Evolutionary conservation across 1,140 invertebrate genomes (phyloP).

Genomic region (Anastrepha ludens): DNA sequence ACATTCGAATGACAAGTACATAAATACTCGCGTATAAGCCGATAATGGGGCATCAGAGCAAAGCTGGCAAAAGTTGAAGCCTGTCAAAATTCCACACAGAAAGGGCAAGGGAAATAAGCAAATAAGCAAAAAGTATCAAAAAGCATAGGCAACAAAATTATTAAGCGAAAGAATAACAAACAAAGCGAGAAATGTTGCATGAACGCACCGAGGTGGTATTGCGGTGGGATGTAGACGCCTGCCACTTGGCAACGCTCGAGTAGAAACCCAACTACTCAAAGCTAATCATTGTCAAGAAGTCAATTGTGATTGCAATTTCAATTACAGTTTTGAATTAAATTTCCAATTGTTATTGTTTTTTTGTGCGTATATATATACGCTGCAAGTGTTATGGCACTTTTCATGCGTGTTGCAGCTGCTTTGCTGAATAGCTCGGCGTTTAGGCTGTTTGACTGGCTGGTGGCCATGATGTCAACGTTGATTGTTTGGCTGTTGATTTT

Average conservation of each 20-base stretch:
- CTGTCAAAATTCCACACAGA: conserved; percentile 41
- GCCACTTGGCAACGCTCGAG: conserved; percentile 10
- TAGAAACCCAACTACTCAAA: conserved; percentile 20
- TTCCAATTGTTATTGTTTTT: conserved; percentile 34
- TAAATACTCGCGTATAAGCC: conserved; percentile 19
- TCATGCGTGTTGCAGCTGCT: conserved; percentile 16
- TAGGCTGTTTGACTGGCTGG: neutral
- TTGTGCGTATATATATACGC: neutral
- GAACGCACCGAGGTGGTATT: conserved; percentile 14
- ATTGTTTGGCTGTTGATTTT: conserved; percentile 37
- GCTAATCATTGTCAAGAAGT: conserved; percentile 52
- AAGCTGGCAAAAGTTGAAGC: conserved; percentile 3
- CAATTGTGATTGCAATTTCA: conserved; percentile 50
- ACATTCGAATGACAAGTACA: neutral
- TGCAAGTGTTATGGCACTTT: conserved; percentile 36
- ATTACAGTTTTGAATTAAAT: conserved; percentile 49
- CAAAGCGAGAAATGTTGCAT: neutral
- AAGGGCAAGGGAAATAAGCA: neutral
- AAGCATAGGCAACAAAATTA: conserved; percentile 7
- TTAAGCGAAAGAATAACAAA: conserved; percentile 50
- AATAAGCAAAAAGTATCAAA: neutral
- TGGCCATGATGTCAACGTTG: conserved; percentile 32
- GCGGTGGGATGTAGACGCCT: neutral
- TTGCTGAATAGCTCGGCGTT: neutral
- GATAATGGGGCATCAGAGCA: conserved; percentile 39